These are phyloP conservation scores for Spatula versicolor DNA, from an alignment of 2,797 vertebrate species.

Conservation along the genomic window DNA sequence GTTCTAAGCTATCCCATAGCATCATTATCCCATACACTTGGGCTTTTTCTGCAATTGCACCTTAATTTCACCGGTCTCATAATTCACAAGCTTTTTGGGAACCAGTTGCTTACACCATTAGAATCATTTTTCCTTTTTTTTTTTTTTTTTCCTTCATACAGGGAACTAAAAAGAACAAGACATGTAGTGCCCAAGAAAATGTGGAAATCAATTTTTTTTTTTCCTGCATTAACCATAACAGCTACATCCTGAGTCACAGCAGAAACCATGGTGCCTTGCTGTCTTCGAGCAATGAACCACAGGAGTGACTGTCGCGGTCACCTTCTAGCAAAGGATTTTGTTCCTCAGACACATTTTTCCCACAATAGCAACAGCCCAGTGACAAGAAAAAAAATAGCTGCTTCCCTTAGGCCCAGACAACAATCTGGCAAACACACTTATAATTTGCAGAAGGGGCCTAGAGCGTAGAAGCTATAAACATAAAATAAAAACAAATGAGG, in stretches of 20 bases:
- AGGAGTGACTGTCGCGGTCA: not conserved
- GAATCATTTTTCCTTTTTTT: not conserved
- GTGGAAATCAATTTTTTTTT: not conserved
- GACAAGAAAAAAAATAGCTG: constrained; percentile 29
- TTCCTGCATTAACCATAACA: not conserved
- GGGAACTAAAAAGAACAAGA: not conserved
- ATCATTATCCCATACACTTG: not conserved
- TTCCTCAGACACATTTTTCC: constrained; percentile 32
- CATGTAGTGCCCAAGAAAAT: not conserved
- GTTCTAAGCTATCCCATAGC: not conserved
- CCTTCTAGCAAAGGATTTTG: constrained; percentile 21
- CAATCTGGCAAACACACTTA: constrained; percentile 64
- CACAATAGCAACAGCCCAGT: constrained; percentile 28
- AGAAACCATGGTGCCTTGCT: not conserved
- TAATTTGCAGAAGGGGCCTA: constrained; percentile 64
- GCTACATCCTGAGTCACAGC: not conserved
- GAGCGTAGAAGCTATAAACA: constrained; percentile 25
- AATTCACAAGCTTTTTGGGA: accelerated
- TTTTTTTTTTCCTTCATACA: not conserved
- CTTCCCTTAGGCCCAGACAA: constrained; percentile 39
- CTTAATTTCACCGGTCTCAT: not conserved
- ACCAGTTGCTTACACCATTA: not conserved
- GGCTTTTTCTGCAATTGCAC: accelerated
- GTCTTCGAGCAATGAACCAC: not conserved
- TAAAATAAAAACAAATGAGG: constrained; percentile 46